Base-by-base conservation (phyloP, 1,140 invertebrate genomes). In the Bombus terrestris region DNA sequence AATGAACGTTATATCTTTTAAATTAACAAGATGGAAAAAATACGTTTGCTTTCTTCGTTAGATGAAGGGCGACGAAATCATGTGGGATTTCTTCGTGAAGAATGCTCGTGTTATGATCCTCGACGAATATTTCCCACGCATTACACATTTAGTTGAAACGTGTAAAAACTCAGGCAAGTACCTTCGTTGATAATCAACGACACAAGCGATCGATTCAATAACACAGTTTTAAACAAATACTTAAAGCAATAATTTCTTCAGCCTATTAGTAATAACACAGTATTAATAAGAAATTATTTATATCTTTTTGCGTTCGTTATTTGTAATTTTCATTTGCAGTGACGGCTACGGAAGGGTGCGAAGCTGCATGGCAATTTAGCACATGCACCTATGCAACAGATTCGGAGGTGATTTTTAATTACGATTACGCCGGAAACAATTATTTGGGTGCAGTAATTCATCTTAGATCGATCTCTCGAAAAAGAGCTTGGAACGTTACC, bases 291-390 rank as follows among this genome's bases (percentile, higher is more conserved):
- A 53, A 18, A 53, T 18, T 22, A 18, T 32, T 8, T 8, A 8
- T 66, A 35, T 66, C 0, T 1, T 69, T 1, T 25, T 10, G 18
- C 18, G 32, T 9, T 68, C 5, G 13, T 18, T 5, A n/a, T 66
- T 73, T 13, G 22, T 59, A 22, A 35, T 74, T 62, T 12, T 18
- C 10, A 32, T 73, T 80, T 69, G 37, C 79, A 92, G 91, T 81
- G 62, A 75, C 35, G 0, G 57, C 32, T 25, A 68, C 85, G 53
- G 91, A 92, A 1, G 75, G 81, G 1, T 92, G 92, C 83, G 85
- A 90, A 39, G n/a, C 87, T 2, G 88, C 92, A 18, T 87, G 83
- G n/a, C 57, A 92, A 59, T 68, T 81, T 13, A 28, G 59, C 0
- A 81, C 68, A 64, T 89, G 90, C 57, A 39, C 75, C 53, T 92